Conservation (phyloP, 2,888 invertebrate genomes). For the Herminia tarsipennalis region DNA sequence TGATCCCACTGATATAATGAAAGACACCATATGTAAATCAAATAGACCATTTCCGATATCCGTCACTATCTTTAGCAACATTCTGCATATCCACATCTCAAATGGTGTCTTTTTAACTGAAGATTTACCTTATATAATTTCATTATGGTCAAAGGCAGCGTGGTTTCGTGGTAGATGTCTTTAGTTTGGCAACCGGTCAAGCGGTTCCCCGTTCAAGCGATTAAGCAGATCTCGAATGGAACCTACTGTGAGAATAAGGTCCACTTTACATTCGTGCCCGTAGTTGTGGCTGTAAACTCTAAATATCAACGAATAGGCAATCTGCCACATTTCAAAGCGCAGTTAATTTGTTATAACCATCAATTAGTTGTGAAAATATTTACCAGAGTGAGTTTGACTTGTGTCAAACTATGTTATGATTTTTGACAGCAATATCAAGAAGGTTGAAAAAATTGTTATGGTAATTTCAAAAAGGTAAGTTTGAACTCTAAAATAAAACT, state of each 20-base stretch:
- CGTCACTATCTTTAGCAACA: slow-evolving; percentile 67
- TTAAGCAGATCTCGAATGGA: slow-evolving; percentile 64
- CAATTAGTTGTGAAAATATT: slow-evolving; percentile 25
- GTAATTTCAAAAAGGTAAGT: too few species aligned
- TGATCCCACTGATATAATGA: slow-evolving; percentile 71
- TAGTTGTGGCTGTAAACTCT: slow-evolving; percentile 65
- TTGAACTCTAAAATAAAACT: too few species aligned
- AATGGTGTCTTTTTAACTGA: slow-evolving; percentile 12
- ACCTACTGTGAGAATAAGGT: slow-evolving; percentile 72
- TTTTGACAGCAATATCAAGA: too few species aligned
- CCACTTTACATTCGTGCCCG: slow-evolving; percentile 76
- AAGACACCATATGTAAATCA: slow-evolving; percentile 67
- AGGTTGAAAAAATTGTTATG: too few species aligned
- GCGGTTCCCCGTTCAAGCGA: slow-evolving; percentile 53
- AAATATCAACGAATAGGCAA: slow-evolving; percentile 77
- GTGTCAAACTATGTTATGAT: slow-evolving; percentile 34
- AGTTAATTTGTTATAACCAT: slow-evolving; percentile 35
- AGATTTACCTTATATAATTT: slow-evolving; percentile 24
- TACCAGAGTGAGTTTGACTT: slow-evolving; percentile 35
- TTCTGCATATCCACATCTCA: slow-evolving; percentile 76
- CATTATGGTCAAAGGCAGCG: slow-evolving; percentile 44
- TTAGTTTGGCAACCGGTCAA: slow-evolving; percentile 29
- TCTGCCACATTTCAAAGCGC: slow-evolving; percentile 75
- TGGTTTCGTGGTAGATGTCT: slow-evolving; percentile 19
- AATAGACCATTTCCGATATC: slow-evolving; percentile 67